phyloP scores from a whole-genome alignment of 2,797 vertebrate species.

The Melanotaenia parkinsoni region DNA sequence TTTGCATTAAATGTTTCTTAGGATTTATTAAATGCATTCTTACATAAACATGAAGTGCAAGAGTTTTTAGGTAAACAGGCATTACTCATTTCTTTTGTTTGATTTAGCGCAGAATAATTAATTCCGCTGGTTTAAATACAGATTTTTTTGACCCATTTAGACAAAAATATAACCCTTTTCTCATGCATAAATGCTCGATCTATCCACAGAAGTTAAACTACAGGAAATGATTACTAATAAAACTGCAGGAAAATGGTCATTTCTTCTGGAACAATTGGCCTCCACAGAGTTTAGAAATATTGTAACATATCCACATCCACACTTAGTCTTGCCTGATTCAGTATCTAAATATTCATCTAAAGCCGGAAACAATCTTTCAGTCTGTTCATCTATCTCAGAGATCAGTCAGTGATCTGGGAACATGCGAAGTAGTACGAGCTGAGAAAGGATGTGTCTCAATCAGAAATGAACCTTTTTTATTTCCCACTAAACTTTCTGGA shows the following conservation, averaged over 20 bases:
- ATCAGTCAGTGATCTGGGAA: constrained; percentile 16
- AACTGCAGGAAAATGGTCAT: constrained; percentile 33
- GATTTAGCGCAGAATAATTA: not conserved
- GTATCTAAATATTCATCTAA: not conserved
- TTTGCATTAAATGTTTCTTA: too few relatives aligned
- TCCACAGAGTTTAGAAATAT: not conserved
- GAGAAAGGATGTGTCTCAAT: not conserved
- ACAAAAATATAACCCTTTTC: not conserved
- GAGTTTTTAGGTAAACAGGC: not conserved
- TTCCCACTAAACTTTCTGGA: not conserved
- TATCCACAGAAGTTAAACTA: not conserved
- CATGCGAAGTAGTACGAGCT: too few relatives aligned
- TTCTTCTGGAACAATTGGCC: constrained; percentile 10
- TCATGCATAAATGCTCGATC: not conserved
- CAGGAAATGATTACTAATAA: constrained; percentile 23
- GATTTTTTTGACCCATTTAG: constrained; percentile 5
- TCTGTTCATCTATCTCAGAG: not conserved
- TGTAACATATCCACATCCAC: not conserved
- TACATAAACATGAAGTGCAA: not conserved
- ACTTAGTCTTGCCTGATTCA: not conserved
- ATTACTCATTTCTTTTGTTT: not conserved
- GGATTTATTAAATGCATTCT: not conserved
- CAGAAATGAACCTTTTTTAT: not conserved
- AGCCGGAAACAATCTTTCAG: not conserved
- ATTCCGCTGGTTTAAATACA: constrained; percentile 13